Conservation (phyloP, 2,888 invertebrate species). For the Rhynchonema sp. region DNA sequence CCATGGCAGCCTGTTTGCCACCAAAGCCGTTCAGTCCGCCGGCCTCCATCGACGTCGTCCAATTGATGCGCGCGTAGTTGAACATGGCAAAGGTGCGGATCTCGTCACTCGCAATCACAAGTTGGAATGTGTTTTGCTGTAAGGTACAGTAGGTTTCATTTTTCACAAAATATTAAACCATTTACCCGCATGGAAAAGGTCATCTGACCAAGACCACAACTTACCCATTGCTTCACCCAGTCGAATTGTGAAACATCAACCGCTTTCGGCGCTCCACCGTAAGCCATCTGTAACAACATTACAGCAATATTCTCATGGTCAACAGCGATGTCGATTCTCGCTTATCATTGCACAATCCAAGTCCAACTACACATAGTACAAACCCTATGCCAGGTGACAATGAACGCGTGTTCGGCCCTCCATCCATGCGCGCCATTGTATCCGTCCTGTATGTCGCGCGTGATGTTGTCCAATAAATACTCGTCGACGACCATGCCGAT, state of each 20-base stretch:
- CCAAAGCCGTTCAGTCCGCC: constrained; percentile 33
- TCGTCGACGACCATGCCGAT: constrained; percentile 20
- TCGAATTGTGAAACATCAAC: constrained; percentile 19
- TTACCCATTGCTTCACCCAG: constrained; percentile 17
- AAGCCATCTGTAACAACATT: constrained; percentile 15
- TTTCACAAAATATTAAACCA: not conserved
- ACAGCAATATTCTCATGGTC: too few species aligned
- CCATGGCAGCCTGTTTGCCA: constrained; percentile 18
- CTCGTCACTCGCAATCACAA: constrained; percentile 77
- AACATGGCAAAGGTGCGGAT: constrained; percentile 80
- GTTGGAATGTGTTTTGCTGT: constrained; percentile 83
- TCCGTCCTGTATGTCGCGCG: constrained; percentile 14
- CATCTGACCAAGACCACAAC: not conserved
- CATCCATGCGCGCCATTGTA: constrained; percentile 18
- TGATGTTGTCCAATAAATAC: constrained; percentile 18
- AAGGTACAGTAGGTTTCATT: not conserved
- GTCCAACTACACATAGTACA: too few species aligned
- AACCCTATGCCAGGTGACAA: constrained; percentile 19
- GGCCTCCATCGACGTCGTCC: constrained; percentile 77
- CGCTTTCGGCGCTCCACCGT: constrained; percentile 19
- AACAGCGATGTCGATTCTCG: not conserved
- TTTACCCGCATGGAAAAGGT: not conserved
- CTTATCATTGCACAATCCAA: not conserved
- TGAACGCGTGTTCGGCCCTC: constrained; percentile 19
- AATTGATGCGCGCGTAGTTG: constrained; percentile 71